These are phyloP conservation scores for Scomberomorus guttatus DNA, from an alignment of 2,797 vertebrate species.

Conservation along the genomic window DNA sequence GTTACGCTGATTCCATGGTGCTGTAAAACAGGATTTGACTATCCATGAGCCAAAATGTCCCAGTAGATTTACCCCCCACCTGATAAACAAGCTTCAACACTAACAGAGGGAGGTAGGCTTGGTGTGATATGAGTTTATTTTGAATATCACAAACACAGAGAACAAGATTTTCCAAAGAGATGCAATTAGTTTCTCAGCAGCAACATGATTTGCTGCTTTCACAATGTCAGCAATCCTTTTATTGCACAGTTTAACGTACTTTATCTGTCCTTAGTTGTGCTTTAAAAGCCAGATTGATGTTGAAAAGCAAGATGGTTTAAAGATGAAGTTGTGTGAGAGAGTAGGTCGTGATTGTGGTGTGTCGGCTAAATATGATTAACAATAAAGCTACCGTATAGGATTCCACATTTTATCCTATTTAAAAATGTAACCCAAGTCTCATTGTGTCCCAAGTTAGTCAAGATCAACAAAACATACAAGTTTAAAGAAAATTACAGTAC, in stretches of 20 bases:
- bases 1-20: slow-evolving; percentile 35
- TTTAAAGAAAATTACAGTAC: not conserved
- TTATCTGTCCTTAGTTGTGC: slow-evolving; percentile 9
- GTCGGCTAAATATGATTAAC: not conserved
- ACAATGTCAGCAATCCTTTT: slow-evolving; percentile 13
- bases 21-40: slow-evolving; percentile 55
- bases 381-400: not conserved
- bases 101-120: slow-evolving; percentile 34
- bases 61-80: slow-evolving; percentile 50
- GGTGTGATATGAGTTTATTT: slow-evolving; percentile 52
- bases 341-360: not conserved
- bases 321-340: not conserved
- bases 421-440: not conserved
- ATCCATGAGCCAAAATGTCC: slow-evolving; percentile 53
- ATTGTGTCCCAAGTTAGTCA: not conserved
- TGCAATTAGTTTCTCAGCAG: slow-evolving; percentile 20
- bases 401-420: not conserved
- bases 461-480: not conserved
- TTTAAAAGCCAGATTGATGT: not conserved
- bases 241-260: slow-evolving; percentile 9
- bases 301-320: slow-evolving; percentile 5
- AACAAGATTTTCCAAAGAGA: slow-evolving; percentile 28
- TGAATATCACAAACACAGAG: slow-evolving; percentile 36
- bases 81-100: slow-evolving; percentile 40
- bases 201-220: slow-evolving; percentile 2